Evolutionary conservation across 1,140 invertebrate genomes (phyloP).

Genomic region (Episyrphus balteatus): DNA sequence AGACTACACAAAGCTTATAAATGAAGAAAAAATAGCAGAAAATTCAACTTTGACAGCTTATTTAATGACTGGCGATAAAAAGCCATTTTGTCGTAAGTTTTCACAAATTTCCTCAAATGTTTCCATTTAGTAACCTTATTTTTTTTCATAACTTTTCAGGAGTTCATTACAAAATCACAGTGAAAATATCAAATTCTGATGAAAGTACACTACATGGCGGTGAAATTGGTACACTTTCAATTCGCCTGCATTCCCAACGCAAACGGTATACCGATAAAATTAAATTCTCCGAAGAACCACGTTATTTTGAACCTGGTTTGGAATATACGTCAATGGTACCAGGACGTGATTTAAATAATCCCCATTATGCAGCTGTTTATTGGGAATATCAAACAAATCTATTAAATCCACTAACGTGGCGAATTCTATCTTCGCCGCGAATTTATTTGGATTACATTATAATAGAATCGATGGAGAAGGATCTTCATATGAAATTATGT

Average conservation of each 20-base stretch:
- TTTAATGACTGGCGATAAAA: conserved; percentile 51
- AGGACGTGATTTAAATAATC: conserved; percentile 50
- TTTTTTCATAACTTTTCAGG: background rate
- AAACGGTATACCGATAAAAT: conserved; percentile 45
- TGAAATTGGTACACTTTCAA: conserved; percentile 53
- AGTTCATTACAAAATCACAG: conserved; percentile 56
- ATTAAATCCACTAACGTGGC: conserved; percentile 74
- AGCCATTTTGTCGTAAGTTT: conserved; percentile 67
- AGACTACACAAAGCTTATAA: conserved; percentile 40
- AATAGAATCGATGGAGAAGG: conserved; percentile 53
- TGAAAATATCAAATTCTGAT: conserved; percentile 59
- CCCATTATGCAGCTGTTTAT: conserved; percentile 53
- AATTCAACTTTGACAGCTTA: conserved; percentile 51
- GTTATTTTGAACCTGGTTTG: conserved; percentile 58
- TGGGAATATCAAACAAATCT: conserved; percentile 67
- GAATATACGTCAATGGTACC: conserved; percentile 56
- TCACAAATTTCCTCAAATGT: conserved; percentile 4
- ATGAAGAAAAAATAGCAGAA: conserved; percentile 33
- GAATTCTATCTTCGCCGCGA: conserved; percentile 56
- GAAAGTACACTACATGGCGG: conserved; percentile 62
- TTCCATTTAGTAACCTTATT: too few relatives aligned
- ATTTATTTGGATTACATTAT: conserved; percentile 59
- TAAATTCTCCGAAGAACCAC: conserved; percentile 36
- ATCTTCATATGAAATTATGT: conserved; percentile 46
- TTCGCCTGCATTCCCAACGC: conserved; percentile 52